Evolutionary conservation across 2,797 vertebrate species (phyloP).

Genomic region (Helostoma temminkii): DNA sequence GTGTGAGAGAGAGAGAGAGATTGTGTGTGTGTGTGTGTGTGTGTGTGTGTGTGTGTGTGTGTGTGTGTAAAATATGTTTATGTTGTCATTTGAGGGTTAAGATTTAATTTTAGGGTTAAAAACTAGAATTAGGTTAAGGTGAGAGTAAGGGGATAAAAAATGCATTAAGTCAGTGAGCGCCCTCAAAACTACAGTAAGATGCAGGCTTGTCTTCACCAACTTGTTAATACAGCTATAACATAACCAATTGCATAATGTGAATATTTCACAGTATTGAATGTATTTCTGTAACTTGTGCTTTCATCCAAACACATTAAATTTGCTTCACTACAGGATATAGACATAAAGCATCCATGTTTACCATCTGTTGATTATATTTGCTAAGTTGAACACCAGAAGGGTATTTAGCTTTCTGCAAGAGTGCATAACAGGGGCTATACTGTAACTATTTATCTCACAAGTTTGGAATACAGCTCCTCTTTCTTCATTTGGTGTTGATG

Average conservation of each 20-base stretch:
- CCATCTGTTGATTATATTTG: slow-evolving; percentile 45
- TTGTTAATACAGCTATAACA: slow-evolving; percentile 21
- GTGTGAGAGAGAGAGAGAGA: too few relatives aligned
- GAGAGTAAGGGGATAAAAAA: too few relatives aligned
- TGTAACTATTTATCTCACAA: slow-evolving; percentile 8
- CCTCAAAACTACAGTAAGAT: not conserved
- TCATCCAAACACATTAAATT: slow-evolving; percentile 37
- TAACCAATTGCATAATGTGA: slow-evolving; percentile 17
- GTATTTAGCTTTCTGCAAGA: slow-evolving; percentile 27
- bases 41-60: too few relatives aligned
- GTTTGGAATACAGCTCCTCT: slow-evolving; percentile 5
- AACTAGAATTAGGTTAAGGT: not conserved
- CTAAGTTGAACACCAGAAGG: slow-evolving; percentile 11
- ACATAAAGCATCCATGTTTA: slow-evolving; percentile 30
- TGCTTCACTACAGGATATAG: slow-evolving; percentile 19
- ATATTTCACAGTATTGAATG: slow-evolving; percentile 37
- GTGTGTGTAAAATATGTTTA: too few relatives aligned
- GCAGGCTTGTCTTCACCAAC: slow-evolving; percentile 24
- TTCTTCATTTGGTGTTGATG: slow-evolving; percentile 10
- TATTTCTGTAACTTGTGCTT: slow-evolving; percentile 13
- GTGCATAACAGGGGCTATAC: not conserved
- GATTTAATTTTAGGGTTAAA: not conserved
- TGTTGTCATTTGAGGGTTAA: too few relatives aligned
- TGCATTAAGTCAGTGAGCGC: too few relatives aligned
- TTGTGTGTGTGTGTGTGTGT: too few relatives aligned